Evolutionary conservation across 2,888 invertebrate genomes (phyloP).

Genomic region (Ceratothoa steindachneri): DNA sequence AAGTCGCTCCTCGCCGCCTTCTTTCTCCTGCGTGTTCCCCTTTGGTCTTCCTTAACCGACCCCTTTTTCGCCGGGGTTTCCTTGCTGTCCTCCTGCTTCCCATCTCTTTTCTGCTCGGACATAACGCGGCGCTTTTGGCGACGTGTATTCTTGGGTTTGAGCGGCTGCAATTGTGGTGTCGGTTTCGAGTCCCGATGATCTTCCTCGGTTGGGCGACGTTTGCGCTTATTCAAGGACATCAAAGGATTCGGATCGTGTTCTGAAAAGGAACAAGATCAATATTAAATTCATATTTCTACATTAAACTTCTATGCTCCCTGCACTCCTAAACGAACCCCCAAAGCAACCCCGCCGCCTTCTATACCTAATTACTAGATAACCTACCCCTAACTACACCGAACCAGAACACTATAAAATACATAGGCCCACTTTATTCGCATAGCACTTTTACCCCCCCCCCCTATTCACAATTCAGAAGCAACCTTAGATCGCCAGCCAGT

Average conservation of each 20-base stretch:
- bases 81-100: neutral
- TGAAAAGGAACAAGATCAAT: slow-evolving; percentile 54
- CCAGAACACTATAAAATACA: no score
- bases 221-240: slow-evolving; percentile 68
- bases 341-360: no score
- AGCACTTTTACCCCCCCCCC: no score
- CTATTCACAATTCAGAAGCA: no score
- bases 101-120: neutral
- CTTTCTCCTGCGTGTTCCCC: slow-evolving; percentile 4
- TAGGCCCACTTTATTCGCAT: no score
- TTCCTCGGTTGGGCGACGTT: slow-evolving; percentile 51
- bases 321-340: no score
- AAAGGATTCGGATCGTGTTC: slow-evolving; percentile 80
- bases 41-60: slow-evolving; percentile 1
- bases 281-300: no score
- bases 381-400: no score
- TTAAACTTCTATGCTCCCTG: no score
- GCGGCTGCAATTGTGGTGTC: neutral
- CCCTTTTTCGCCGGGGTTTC: neutral
- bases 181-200: slow-evolving; percentile 8
- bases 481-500: no score
- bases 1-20: neutral
- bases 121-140: neutral
- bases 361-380: no score
- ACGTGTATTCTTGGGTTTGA: neutral